Conservation (phyloP, 2,113 vertebrate species). For the Willisornis vidua region DNA sequence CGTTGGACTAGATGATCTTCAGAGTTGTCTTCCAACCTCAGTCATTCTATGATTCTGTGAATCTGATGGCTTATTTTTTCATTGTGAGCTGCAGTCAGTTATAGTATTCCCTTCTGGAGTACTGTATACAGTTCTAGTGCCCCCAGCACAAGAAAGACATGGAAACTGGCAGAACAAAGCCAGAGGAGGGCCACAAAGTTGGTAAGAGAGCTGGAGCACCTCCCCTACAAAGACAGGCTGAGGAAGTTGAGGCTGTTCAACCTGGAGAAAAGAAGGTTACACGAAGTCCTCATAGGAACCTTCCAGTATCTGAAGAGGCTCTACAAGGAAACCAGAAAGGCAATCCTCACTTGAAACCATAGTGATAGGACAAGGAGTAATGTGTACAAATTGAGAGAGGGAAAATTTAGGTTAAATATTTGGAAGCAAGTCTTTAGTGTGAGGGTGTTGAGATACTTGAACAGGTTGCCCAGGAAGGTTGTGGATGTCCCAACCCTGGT, state of each 20-base stretch:
- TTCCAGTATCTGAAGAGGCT: not conserved
- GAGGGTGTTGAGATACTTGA: not conserved
- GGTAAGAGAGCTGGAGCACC: not conserved
- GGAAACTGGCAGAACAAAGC: not conserved
- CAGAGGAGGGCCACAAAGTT: not conserved
- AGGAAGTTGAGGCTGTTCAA: not conserved
- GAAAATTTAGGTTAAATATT: not conserved
- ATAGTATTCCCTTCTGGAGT: not conserved
- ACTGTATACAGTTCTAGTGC: not conserved
- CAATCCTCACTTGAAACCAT: not conserved
- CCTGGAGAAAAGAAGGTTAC: not conserved
- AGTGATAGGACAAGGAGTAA: not conserved
- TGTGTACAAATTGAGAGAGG: not conserved
- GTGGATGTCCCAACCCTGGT: too few relatives aligned
- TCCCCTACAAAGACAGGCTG: accelerated
- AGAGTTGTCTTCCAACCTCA: not conserved
- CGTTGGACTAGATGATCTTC: not conserved
- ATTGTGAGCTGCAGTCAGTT: not conserved
- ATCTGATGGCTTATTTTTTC: not conserved
- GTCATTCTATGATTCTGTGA: not conserved
- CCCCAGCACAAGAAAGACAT: not conserved
- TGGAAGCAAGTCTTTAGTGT: not conserved
- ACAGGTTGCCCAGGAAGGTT: not conserved
- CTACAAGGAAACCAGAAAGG: not conserved
- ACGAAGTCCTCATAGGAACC: not conserved